Base-by-base conservation (phyloP, 2,113 vertebrate species). In the Sinocyclocheilus maitianheensis region DNA sequence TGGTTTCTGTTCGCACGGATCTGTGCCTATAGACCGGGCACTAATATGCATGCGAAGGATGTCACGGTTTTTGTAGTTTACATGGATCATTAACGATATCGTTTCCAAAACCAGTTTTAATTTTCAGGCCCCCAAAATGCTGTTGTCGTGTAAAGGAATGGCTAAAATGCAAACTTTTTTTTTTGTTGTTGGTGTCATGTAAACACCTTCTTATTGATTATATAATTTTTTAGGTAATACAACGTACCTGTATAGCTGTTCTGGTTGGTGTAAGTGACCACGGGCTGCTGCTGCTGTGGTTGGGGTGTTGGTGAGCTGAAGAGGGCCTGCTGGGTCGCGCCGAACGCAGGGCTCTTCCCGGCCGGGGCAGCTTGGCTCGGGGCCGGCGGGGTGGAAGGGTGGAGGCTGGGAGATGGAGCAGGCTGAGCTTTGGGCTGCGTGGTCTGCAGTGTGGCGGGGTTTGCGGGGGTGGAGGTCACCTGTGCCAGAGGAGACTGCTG, bases 401-500 rank as follows among this genome's bases (percentile, higher is more conserved):
- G 83, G 55, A 87, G 78, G 20, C 13, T 74, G 51, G 86, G 78
- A 20, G 81, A 24, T 2, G 85, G 82, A 78, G 81, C 46, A 4
- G 85, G 55, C 82, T 71, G 85, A 53, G 58, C 71, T 78, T 91
- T 83, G 81, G 81, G 84, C n/a, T 81, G 87, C 1, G 30, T 77
- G 13, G 72, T 67, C 75, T 84, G 79, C 53, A 74, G 80, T 60
- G 74, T 88, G 87, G 26, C 88, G 86, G 2, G 89, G 13, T 48
- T 69, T 0, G 78, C 16, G 0, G 90, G 88, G 48, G 88, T 88
- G 78, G 18, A 86, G 63, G 89, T 51, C 34, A 92, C 91, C 88
- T 93, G 92, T 75, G 93, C 90, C 84, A 94, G 83, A 0, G 93
- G 93, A 20, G 93, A 91, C 88, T 93, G 93, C 87, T 95, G 94